Conservation (phyloP, 2,888 invertebrate species). For the Drosophila aldrichi region DNA sequence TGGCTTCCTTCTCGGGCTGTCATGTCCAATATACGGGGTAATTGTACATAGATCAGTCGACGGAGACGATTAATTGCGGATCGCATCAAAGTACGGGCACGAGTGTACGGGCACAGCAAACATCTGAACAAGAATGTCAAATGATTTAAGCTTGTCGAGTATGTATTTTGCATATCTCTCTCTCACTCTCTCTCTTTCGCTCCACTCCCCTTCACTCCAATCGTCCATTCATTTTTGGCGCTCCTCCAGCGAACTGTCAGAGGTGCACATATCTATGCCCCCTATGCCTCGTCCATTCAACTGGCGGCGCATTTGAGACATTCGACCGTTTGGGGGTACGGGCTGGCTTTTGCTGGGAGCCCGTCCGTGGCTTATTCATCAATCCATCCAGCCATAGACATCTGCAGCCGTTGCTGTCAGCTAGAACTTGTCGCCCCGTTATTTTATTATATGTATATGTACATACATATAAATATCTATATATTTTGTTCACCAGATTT, state of each 20-base stretch:
- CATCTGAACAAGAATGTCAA: constrained; percentile 47
- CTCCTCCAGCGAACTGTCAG: constrained; percentile 72
- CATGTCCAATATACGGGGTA: constrained; percentile 7
- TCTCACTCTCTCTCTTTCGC: neutral
- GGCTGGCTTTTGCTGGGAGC: constrained; percentile 1
- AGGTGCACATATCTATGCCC: constrained; percentile 71
- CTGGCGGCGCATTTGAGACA: constrained; percentile 30
- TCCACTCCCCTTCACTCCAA: constrained; percentile 27
- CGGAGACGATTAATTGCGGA: constrained; percentile 44
- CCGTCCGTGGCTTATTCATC: constrained; percentile 25
- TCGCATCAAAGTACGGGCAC: constrained; percentile 21
- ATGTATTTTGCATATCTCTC: neutral
- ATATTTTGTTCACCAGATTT: constrained; percentile 42
- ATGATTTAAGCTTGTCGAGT: constrained; percentile 40
- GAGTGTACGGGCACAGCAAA: constrained; percentile 13
- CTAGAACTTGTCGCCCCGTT: constrained; percentile 45
- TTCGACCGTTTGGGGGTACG: constrained; percentile 14
- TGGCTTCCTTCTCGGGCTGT: constrained; percentile 16
- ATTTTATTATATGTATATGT: constrained; percentile 4
- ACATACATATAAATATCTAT: no score
- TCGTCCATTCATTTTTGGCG: constrained; percentile 60
- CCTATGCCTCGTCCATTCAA: constrained; percentile 35
- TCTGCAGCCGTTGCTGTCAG: constrained; percentile 59
- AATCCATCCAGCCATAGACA: constrained; percentile 56
- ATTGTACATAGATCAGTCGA: constrained; percentile 10